Conservation (phyloP, 1,140 invertebrate genomes). For the Drosophila eugracilis region DNA sequence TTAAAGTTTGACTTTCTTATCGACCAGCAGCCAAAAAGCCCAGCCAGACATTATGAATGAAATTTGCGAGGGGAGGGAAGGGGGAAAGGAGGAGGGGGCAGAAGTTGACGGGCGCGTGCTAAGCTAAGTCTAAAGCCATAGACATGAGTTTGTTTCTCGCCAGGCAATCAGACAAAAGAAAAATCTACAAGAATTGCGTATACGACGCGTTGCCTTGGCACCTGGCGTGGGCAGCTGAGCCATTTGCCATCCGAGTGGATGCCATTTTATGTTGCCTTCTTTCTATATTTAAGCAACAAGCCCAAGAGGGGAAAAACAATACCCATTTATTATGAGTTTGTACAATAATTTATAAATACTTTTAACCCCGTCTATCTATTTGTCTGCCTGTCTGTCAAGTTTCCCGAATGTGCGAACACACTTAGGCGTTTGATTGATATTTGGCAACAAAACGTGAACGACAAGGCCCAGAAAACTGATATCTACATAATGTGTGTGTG, state of each 20-base stretch:
- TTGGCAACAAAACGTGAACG: slow-evolving; percentile 41
- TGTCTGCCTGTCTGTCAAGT: slow-evolving; percentile 49
- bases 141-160: slow-evolving; percentile 26
- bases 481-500: slow-evolving; percentile 44
- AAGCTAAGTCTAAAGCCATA: slow-evolving; percentile 26
- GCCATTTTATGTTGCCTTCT: slow-evolving; percentile 15
- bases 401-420: slow-evolving; percentile 35
- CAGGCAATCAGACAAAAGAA: slow-evolving; percentile 34
- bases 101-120: slow-evolving; percentile 22
- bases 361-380: slow-evolving; percentile 33
- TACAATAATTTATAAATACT: slow-evolving; percentile 51
- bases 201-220: slow-evolving; percentile 52
- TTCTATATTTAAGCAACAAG: slow-evolving; percentile 28
- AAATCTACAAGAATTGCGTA: slow-evolving; percentile 48
- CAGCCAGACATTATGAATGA: slow-evolving; percentile 50
- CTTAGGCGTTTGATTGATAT: slow-evolving; percentile 56
- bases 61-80: too few relatives aligned
- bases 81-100: too few relatives aligned
- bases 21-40: slow-evolving; percentile 16
- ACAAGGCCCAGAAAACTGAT: slow-evolving; percentile 62
- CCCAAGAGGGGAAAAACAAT: slow-evolving; percentile 22
- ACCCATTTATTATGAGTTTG: slow-evolving; percentile 45
- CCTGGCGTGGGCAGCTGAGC: slow-evolving; percentile 35
- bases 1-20: slow-evolving; percentile 50
- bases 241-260: background rate